These are phyloP conservation scores for Plectropomus leopardus DNA, from an alignment of 2,113 vertebrate genomes.

Conservation along the genomic window DNA sequence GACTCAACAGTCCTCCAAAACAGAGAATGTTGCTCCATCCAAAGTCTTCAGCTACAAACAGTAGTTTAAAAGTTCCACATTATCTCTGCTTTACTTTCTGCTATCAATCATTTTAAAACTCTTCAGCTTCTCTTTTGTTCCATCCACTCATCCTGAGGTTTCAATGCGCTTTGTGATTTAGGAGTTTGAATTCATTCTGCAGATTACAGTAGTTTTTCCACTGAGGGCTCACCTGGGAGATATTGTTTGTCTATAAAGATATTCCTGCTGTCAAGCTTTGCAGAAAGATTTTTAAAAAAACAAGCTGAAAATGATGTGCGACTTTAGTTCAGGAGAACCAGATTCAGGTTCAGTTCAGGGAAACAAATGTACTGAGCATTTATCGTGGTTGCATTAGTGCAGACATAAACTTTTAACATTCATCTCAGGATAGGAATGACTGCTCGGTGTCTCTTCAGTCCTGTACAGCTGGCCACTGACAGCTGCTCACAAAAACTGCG, in stretches of 20 bases:
- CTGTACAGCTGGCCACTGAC: neutral
- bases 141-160: neutral
- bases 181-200: neutral
- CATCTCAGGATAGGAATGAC: neutral
- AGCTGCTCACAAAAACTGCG: neutral
- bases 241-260: slow-evolving; percentile 12
- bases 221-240: slow-evolving; percentile 5
- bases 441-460: neutral
- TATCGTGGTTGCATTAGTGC: neutral
- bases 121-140: neutral
- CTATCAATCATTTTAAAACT: neutral
- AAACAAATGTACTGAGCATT: neutral
- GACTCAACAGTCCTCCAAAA: neutral
- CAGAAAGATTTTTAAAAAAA: neutral
- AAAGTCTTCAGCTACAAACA: neutral
- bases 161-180: neutral
- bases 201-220: slow-evolving; percentile 8
- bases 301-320: too few species aligned
- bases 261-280: neutral
- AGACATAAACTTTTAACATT: neutral
- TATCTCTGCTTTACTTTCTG: neutral
- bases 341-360: slow-evolving; percentile 6
- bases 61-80: neutral
- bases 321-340: neutral
- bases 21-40: neutral